Percentiles rank a stretch among this genome's conserved stretches.
These are phyloP conservation scores for Brachionus plicatilis DNA, from an alignment of 1,140 invertebrate species.

Conservation along the genomic window DNA sequence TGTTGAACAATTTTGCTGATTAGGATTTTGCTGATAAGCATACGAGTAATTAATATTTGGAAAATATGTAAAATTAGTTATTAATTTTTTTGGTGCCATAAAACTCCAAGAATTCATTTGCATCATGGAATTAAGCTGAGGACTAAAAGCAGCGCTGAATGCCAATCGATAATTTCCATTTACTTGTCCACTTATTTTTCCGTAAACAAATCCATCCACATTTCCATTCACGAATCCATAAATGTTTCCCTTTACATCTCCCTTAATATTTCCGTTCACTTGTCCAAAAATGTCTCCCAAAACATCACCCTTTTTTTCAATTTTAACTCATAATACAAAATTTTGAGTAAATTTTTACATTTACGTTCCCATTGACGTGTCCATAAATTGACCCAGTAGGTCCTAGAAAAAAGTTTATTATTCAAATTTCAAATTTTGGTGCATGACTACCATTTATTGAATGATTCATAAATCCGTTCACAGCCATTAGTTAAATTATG, in stretches of 20 bases:
- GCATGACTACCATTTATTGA: not conserved
- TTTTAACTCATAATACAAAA: not conserved
- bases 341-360: not conserved
- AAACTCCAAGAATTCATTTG: not conserved
- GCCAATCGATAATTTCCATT: not conserved
- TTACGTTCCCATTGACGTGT: not conserved
- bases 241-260: constrained; percentile 7
- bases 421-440: not conserved
- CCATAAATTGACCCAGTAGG: not conserved
- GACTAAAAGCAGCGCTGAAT: not conserved
- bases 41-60: not conserved
- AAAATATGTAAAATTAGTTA: not conserved
- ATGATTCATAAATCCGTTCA: not conserved
- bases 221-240: not conserved
- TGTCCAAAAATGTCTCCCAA: not conserved
- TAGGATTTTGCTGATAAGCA: not conserved
- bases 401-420: not conserved
- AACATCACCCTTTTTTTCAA: not conserved
- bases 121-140: not conserved
- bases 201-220: not conserved
- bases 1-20: not conserved
- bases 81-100: not conserved
- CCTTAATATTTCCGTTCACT: not conserved
- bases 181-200: not conserved
- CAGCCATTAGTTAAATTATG: not conserved